Base-by-base conservation (phyloP, 2,113 vertebrate species). In the Crocuta crocuta region DNA sequence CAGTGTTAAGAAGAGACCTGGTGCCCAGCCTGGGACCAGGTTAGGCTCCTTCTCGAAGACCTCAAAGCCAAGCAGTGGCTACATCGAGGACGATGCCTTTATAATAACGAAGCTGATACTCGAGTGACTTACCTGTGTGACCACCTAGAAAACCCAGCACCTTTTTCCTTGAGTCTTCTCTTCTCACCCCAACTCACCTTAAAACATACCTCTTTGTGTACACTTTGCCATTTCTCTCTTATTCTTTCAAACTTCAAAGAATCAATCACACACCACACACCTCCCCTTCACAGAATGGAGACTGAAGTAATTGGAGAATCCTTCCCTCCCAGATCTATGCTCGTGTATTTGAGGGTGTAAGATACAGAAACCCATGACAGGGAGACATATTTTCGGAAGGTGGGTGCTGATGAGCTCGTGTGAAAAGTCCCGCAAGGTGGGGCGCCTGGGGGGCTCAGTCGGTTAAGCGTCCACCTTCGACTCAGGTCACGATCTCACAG, bases 281-380 rank as follows among this genome's bases (percentile, higher is more conserved):
- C 81, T 39, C 24, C 10, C 6, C 5, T 50, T 28, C 17, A 7
- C 17, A 50, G 78, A 89, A 50, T 5, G 4, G 10, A 48, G 23
- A 66, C 3, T 8, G 19, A 74, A 21, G 28, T 3, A 23, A 0
- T 2, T 39, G 78, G 23, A 58, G 79, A 70, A 58, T 45, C 26
- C 45, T 45, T 43, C 48, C 48, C 48, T 78, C 61, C 48, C 15
- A 26, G 45, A 9, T 5, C 15, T 10, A 8, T 1, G 0, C 15
- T 33, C 13, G 3, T 23, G 7, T 26, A 4, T 12, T 11, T 8
- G 61, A 74, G 45, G 1, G 10, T 33, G 5, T 1, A 12, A 43
- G 26, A 45, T 33, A 10, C 16, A 9, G 26, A 12, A 9, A 1
- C 1, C n/a, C 16, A 17, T 4, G 4, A 7, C 2, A 24, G 4